These are phyloP conservation scores for Halyomorpha halys DNA, from an alignment of 1,140 invertebrate genomes.

Conservation along the genomic window DNA sequence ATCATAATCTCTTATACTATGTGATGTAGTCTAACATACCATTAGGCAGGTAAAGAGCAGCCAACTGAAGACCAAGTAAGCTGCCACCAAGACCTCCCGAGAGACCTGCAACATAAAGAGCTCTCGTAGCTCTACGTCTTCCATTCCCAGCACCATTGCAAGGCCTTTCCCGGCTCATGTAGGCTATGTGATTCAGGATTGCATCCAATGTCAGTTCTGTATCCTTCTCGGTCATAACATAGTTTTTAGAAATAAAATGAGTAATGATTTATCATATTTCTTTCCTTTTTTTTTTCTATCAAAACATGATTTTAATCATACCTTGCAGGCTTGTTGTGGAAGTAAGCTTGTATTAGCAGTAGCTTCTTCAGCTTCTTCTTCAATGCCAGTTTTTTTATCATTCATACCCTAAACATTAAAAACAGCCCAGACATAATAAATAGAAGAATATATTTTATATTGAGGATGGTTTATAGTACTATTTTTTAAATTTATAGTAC, in stretches of 20 bases:
- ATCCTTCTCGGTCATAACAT: background rate
- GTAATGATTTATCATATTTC: too few relatives aligned
- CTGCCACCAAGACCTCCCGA: background rate
- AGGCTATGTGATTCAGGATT: slow-evolving; percentile 49
- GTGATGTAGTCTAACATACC: background rate
- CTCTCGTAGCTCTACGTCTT: background rate
- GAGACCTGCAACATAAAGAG: background rate
- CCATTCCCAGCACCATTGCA: slow-evolving; percentile 31
- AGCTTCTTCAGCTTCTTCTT: slow-evolving; percentile 34
- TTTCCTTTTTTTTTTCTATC: too few relatives aligned
- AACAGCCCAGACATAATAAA: background rate
- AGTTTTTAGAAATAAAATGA: too few relatives aligned
- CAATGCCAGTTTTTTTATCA: slow-evolving; percentile 15
- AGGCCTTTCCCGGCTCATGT: slow-evolving; percentile 44
- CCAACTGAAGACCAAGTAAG: background rate
- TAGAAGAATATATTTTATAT: too few relatives aligned
- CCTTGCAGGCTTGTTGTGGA: slow-evolving; percentile 31
- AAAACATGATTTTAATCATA: background rate
- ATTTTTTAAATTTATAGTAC: too few relatives aligned
- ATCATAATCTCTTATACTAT: too few relatives aligned
- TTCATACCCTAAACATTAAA: background rate
- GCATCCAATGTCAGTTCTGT: slow-evolving; percentile 41
- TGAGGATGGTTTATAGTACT: too few relatives aligned
- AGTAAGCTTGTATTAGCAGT: slow-evolving; percentile 38
- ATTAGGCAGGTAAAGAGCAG: background rate